These are phyloP conservation scores for Chalcosyrphus nemorum DNA, from an alignment of 2,888 invertebrate genomes.

Conservation along the genomic window DNA sequence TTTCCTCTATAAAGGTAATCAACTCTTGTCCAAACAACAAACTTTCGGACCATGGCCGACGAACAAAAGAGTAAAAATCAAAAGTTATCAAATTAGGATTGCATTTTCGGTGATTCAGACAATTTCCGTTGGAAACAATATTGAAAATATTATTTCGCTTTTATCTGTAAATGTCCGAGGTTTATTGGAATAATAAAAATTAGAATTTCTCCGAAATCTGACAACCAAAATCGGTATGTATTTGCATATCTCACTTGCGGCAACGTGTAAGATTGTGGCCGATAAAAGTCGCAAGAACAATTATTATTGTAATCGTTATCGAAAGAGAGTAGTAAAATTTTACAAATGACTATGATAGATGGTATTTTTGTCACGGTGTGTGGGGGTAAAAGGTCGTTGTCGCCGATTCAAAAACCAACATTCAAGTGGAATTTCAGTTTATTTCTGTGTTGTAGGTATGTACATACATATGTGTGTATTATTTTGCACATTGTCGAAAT, in stretches of 20 bases:
- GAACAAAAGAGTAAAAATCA: constrained; percentile 1
- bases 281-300: not conserved
- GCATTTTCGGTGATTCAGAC: not conserved
- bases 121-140: not conserved
- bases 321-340: not conserved
- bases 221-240: not conserved
- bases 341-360: constrained; percentile 5
- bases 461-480: no score
- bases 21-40: not conserved
- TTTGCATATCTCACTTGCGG: constrained; percentile 1
- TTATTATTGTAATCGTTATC: constrained; percentile 15
- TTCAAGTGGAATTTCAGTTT: not conserved
- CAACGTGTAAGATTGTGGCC: not conserved
- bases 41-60: not conserved
- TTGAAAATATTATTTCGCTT: not conserved
- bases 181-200: not conserved
- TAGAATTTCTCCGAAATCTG: not conserved
- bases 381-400: not conserved
- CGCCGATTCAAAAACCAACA: not conserved
- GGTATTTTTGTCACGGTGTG: not conserved
- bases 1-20: not conserved
- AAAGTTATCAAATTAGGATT: not conserved
- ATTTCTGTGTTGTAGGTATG: no score
- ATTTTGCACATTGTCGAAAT: constrained; percentile 4
- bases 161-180: not conserved